phyloP scores from a whole-genome alignment of 2,888 invertebrate genomes.

The Petrolisthes manimaculis region DNA sequence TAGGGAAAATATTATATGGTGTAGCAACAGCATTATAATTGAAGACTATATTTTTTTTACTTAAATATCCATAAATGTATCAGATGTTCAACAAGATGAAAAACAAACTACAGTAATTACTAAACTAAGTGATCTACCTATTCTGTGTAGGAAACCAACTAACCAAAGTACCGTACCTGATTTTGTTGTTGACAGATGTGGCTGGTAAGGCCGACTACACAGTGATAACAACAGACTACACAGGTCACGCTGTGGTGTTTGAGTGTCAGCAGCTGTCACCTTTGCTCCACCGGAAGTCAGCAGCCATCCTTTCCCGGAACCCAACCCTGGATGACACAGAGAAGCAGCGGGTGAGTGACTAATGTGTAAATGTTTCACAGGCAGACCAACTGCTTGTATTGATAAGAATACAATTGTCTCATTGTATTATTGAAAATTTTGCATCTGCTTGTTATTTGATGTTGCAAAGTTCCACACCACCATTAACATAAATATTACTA shows the following conservation, averaged over 20 bases:
- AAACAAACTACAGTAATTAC: no score
- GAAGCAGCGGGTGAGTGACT: neutral
- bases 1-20: no score
- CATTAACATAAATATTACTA: no score
- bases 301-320: conserved; percentile 83
- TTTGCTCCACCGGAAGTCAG: conserved; percentile 82
- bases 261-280: conserved; percentile 81
- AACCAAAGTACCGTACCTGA: no score
- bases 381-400: no score
- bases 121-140: no score
- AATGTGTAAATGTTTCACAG: neutral
- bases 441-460: no score
- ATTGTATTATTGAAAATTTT: no score
- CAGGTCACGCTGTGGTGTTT: conserved; percentile 81
- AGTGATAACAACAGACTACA: conserved; percentile 82
- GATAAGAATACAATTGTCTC: no score
- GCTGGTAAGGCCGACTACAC: conserved; percentile 82
- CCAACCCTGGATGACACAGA: conserved; percentile 78
- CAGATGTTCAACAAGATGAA: neutral
- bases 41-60: neutral
- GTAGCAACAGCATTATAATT: no score
- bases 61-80: neutral
- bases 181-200: conserved; percentile 73
- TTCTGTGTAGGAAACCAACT: no score
- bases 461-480: no score